These are phyloP conservation scores for Chamaetylas fuelleborni DNA, from an alignment of 2,113 vertebrate genomes.

Conservation along the genomic window DNA sequence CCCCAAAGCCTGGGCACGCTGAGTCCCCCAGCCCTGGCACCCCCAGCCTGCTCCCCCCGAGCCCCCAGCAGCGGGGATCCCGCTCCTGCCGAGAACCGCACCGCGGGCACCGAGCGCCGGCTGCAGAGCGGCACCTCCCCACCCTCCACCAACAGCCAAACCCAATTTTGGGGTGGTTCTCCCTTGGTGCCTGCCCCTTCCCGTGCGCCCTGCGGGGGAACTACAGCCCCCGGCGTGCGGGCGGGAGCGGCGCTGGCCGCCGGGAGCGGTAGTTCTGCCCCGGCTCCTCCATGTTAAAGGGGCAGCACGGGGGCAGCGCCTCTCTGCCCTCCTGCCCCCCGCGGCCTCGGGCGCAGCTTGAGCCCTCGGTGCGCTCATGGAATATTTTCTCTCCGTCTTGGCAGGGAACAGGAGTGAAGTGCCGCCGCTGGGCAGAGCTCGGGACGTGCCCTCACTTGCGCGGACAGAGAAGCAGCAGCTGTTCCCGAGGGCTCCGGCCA, in stretches of 20 bases:
- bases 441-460: not conserved
- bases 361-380: rapidly evolving
- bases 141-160: rapidly evolving
- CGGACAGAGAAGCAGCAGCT: rapidly evolving
- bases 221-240: slow-evolving; percentile 28
- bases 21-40: too few species aligned
- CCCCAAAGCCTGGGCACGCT: too few species aligned
- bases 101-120: too few species aligned
- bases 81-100: not conserved
- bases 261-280: slow-evolving; percentile 30
- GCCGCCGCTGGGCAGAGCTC: not conserved
- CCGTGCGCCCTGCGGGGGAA: not conserved
- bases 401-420: rapidly evolving
- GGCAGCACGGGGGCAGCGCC: not conserved
- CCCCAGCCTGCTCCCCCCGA: not conserved
- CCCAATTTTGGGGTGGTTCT: rapidly evolving
- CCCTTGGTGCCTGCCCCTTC: too few species aligned
- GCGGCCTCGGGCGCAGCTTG: rapidly evolving
- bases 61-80: not conserved
- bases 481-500: rapidly evolving
- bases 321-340: rapidly evolving
- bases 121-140: not conserved
- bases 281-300: slow-evolving; percentile 1
- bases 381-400: not conserved
- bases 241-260: not conserved